Evolutionary conservation across 2,888 invertebrate species (phyloP).

Genomic region (Trypoxylon attenuatum): DNA sequence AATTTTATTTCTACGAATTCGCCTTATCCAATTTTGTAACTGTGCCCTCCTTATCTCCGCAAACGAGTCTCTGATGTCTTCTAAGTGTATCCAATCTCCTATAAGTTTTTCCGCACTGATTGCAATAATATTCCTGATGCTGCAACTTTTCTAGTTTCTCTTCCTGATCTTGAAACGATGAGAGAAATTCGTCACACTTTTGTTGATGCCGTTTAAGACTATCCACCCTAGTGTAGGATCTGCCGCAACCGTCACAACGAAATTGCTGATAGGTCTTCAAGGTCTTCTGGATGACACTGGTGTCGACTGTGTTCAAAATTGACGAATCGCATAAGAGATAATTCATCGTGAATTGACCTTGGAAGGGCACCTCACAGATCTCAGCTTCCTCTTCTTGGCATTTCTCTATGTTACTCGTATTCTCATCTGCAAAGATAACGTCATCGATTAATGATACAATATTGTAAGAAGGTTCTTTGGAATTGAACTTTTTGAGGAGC

Average conservation of each 20-base stretch:
- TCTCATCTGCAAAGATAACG: slow-evolving; percentile 50
- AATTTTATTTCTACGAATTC: slow-evolving; percentile 11
- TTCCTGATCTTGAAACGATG: slow-evolving; percentile 68
- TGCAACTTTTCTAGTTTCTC: slow-evolving; percentile 44
- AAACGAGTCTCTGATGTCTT: slow-evolving; percentile 70
- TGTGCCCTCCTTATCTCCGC: slow-evolving; percentile 54
- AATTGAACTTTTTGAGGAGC: not conserved
- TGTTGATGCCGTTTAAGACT: slow-evolving; percentile 69
- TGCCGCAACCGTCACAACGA: slow-evolving; percentile 69
- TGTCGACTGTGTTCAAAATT: slow-evolving; percentile 46
- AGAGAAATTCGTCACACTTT: slow-evolving; percentile 70
- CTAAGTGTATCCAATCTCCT: slow-evolving; percentile 67
- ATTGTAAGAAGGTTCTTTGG: no score
- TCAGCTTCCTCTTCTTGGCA: slow-evolving; percentile 38
- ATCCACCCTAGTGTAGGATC: slow-evolving; percentile 69
- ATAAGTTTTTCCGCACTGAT: slow-evolving; percentile 70
- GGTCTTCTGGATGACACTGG: slow-evolving; percentile 31
- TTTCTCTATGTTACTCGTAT: slow-evolving; percentile 20
- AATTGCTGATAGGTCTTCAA: slow-evolving; percentile 48
- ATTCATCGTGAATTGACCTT: slow-evolving; percentile 48
- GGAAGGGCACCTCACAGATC: slow-evolving; percentile 49
- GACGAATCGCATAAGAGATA: slow-evolving; percentile 51
- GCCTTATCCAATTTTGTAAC: slow-evolving; percentile 22
- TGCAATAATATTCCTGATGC: slow-evolving; percentile 57
- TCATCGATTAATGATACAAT: slow-evolving; percentile 34